Evolutionary conservation across 1,140 invertebrate species (phyloP).

Genomic region (Cyclina sinensis): DNA sequence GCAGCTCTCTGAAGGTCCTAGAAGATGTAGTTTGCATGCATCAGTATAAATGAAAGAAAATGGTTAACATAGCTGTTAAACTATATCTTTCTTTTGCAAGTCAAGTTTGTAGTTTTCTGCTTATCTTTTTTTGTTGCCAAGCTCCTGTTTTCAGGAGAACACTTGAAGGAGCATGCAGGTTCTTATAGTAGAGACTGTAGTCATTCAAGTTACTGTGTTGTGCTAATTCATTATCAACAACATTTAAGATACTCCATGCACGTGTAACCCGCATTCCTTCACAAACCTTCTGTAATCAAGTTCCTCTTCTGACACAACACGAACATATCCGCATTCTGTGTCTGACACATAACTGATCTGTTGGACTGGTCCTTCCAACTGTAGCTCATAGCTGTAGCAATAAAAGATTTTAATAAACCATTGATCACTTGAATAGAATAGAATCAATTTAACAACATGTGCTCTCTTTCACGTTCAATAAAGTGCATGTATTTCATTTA

Average conservation of each 20-base stretch:
- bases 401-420: not conserved
- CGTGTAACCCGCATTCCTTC: not conserved
- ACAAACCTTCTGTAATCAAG: constrained; percentile 72
- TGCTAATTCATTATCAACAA: not conserved
- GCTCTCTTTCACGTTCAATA: no score
- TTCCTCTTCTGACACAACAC: constrained; percentile 75
- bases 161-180: not conserved
- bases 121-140: no score
- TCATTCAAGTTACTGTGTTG: not conserved
- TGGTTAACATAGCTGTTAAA: no score
- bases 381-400: constrained; percentile 79
- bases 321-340: constrained; percentile 77
- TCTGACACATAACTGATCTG: constrained; percentile 82
- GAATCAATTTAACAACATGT: not conserved
- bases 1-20: no score
- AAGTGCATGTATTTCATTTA: no score
- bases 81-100: no score
- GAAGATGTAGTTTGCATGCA: no score
- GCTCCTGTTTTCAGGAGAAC: no score
- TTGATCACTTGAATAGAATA: not conserved
- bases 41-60: no score
- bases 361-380: constrained; percentile 79
- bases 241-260: constrained; percentile 19
- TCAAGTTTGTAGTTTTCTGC: no score
- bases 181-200: not conserved